These are phyloP conservation scores for Neomorphus geoffroyi DNA, from an alignment of 2,797 vertebrate species.

Conservation along the genomic window DNA sequence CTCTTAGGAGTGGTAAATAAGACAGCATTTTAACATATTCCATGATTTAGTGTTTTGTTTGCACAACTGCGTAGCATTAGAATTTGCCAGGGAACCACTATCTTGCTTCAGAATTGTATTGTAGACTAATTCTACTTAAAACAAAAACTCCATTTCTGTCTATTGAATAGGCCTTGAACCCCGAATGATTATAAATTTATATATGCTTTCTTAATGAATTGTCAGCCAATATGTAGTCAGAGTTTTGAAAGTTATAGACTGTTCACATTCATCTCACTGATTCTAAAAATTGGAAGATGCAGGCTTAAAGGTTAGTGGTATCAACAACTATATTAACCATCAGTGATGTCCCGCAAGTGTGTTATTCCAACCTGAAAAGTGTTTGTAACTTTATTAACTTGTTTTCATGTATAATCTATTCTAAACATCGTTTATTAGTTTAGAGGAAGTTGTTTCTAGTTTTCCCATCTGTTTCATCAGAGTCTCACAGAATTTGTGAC, in stretches of 20 bases:
- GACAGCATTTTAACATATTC: neutral
- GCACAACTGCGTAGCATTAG: neutral
- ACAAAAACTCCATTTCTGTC: neutral
- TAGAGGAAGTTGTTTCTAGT: neutral
- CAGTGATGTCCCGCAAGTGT: neutral
- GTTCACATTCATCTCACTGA: neutral
- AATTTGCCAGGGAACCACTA: neutral
- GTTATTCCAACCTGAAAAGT: neutral
- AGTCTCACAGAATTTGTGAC: neutral
- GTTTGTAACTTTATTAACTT: neutral
- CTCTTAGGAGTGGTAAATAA: neutral
- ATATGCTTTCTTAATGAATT: neutral
- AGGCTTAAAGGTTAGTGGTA: neutral
- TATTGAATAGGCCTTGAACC: neutral
- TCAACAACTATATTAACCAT: neutral
- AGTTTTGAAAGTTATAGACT: neutral
- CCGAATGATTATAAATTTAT: neutral
- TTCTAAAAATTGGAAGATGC: neutral
- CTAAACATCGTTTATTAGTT: conserved; percentile 11
- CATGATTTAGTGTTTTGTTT: conserved; percentile 1
- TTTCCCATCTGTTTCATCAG: neutral
- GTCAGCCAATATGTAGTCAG: neutral
- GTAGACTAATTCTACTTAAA: neutral
- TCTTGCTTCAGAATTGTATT: neutral
- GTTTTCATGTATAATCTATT: neutral